A percentile compares a stretch with the other conserved stretches of the same genome.
Evolutionary conservation across 2,797 vertebrate genomes (phyloP).

Genomic region (Pantherophis alleghaniensis): DNA sequence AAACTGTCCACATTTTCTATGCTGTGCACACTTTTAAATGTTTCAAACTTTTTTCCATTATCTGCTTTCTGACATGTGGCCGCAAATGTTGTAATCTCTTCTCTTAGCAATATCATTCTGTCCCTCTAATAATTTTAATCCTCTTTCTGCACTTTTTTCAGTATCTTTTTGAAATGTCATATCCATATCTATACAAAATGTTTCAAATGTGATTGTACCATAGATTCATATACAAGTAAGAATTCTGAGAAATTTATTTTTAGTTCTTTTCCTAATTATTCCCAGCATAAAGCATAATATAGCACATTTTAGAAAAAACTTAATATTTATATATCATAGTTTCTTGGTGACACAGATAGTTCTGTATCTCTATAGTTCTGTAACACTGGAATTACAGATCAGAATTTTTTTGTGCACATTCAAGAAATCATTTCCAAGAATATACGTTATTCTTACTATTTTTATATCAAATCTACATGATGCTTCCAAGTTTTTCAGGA

Average conservation of each 20-base stretch:
- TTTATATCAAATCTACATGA: background rate
- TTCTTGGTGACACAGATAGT: background rate
- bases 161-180: background rate
- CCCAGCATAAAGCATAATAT: background rate
- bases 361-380: background rate
- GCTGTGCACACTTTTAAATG: background rate
- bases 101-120: background rate
- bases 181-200: background rate
- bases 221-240: background rate
- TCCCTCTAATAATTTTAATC: background rate
- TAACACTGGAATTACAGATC: background rate
- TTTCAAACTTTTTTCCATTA: background rate
- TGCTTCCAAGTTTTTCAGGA: background rate
- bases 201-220: background rate
- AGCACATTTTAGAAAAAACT: background rate
- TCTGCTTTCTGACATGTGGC: background rate
- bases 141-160: background rate
- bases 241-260: background rate
- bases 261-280: background rate
- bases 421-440: background rate
- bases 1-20: background rate
- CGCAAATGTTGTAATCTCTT: background rate
- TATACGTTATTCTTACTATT: background rate
- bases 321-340: background rate
- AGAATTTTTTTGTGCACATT: background rate